These are phyloP conservation scores for Catharus minimus DNA, from an alignment of 2,113 vertebrate species.

Conservation along the genomic window DNA sequence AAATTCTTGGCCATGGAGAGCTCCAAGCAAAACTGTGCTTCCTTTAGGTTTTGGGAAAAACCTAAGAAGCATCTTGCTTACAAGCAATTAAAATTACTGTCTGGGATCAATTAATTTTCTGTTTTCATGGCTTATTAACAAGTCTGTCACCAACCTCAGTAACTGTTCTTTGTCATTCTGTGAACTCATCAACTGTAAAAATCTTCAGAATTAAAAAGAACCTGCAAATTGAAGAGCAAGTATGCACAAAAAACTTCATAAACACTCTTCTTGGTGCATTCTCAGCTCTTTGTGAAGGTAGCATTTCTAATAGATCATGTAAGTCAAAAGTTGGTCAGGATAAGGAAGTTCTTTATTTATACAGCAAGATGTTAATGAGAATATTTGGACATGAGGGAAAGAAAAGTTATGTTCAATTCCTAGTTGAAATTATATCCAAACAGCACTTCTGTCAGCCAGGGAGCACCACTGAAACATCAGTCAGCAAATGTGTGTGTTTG, in stretches of 20 bases:
- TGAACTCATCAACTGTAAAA: background rate
- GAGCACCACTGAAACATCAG: background rate
- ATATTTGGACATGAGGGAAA: background rate
- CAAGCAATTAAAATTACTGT: background rate
- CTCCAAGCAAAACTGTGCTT: background rate
- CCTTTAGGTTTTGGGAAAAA: background rate
- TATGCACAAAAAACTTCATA: background rate
- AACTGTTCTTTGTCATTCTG: background rate
- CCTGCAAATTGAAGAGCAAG: background rate
- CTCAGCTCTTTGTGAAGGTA: background rate
- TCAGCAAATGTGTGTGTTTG: background rate
- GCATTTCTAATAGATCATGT: background rate
- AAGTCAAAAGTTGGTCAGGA: background rate
- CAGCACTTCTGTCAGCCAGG: background rate
- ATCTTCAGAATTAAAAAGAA: background rate
- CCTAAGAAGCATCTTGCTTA: background rate
- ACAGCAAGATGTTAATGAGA: background rate
- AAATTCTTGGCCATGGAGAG: background rate
- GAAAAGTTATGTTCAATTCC: background rate
- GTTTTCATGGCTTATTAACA: constrained; percentile 3
- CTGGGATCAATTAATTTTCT: background rate
- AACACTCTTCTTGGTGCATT: background rate
- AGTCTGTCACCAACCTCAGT: background rate
- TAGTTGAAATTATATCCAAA: background rate
- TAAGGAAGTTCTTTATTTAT: background rate